phyloP scores from a whole-genome alignment of 2,797 vertebrate genomes.

The Gymnothorax javanicus region DNA sequence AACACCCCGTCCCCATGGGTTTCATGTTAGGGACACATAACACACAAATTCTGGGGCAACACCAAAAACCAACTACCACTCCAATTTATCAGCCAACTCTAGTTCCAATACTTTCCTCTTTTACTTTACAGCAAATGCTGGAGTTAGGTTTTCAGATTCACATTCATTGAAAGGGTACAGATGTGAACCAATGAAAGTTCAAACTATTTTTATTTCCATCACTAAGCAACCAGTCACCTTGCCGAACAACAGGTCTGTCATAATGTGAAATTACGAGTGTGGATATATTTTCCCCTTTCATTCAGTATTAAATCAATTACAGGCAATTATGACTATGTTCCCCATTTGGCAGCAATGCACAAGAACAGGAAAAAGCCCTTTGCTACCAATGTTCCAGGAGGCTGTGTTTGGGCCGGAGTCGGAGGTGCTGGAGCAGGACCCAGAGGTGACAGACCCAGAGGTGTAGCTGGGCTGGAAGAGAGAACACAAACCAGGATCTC shows the following conservation, averaged over 20 bases:
- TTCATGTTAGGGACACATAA: too few relatives aligned
- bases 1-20: too few relatives aligned
- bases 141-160: neutral
- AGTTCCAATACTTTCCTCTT: neutral
- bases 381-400: slow-evolving; percentile 84
- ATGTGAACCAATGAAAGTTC: neutral
- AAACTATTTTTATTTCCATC: neutral
- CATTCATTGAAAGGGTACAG: neutral
- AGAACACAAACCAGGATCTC: neutral
- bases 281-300: neutral
- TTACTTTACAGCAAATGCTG: neutral
- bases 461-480: slow-evolving; percentile 85
- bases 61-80: neutral
- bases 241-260: neutral
- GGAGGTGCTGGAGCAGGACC: slow-evolving; percentile 91
- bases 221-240: neutral
- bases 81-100: neutral
- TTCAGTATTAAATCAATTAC: neutral
- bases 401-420: slow-evolving; percentile 79
- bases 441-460: slow-evolving; percentile 79
- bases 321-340: neutral
- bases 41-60: too few relatives aligned
- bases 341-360: neutral
- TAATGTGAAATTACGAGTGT: neutral
- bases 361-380: neutral